These are phyloP conservation scores for Siniperca undulata DNA, from an alignment of 2,797 vertebrate genomes.

Conservation along the genomic window DNA sequence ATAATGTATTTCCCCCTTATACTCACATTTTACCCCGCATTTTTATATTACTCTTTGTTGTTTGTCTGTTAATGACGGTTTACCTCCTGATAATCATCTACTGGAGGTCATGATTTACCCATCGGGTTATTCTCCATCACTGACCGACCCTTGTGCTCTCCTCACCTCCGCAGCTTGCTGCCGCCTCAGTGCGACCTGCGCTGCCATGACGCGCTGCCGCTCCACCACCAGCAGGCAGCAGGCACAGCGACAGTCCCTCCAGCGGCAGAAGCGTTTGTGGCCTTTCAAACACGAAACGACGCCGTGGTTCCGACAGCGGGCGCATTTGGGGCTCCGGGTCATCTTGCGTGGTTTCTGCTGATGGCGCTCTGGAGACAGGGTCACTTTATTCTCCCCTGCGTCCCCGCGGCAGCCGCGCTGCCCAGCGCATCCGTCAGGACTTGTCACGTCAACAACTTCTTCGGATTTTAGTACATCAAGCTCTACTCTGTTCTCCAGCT, in stretches of 20 bases:
- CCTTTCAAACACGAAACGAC: constrained; percentile 87
- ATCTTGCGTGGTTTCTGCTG: constrained; percentile 68
- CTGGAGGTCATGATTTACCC: neutral
- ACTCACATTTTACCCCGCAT: neutral
- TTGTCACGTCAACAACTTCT: constrained; percentile 77
- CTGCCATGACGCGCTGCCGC: constrained; percentile 89
- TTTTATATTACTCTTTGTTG: too few relatives aligned
- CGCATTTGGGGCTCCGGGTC: constrained; percentile 82
- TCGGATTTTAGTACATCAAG: constrained; percentile 61
- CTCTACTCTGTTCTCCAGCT: constrained; percentile 65
- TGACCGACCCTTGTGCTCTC: constrained; percentile 57
- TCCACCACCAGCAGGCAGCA: constrained; percentile 88
- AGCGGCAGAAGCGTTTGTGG: constrained; percentile 88
- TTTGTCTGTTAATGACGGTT: neutral
- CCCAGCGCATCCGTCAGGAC: constrained; percentile 72
- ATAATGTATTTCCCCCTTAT: neutral
- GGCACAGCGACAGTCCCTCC: constrained; percentile 86
- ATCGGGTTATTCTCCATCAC: constrained; percentile 19
- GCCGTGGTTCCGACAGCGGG: constrained; percentile 81
- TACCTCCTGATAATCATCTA: neutral
- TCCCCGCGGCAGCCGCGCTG: constrained; percentile 41
- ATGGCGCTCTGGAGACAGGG: constrained; percentile 44
- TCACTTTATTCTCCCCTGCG: constrained; percentile 32
- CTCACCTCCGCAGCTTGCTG: constrained; percentile 83
- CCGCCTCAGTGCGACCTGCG: constrained; percentile 87